phyloP scores from a whole-genome alignment of 2,888 invertebrate species.

The Eudasyphora cyanicolor region DNA sequence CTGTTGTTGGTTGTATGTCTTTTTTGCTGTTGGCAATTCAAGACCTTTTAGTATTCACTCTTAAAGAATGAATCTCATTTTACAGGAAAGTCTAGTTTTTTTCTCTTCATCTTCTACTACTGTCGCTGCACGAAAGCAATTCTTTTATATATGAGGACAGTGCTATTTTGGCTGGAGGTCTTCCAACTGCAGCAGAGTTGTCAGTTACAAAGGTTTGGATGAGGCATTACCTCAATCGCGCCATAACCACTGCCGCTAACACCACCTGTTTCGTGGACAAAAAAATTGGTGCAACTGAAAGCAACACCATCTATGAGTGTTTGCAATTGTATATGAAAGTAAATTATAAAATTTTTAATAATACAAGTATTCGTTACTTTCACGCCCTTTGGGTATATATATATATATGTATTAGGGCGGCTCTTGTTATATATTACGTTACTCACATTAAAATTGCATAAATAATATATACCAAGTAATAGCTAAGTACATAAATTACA shows the following conservation, averaged over 20 bases:
- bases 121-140: too few species aligned
- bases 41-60: slow-evolving; percentile 28
- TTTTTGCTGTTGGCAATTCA: slow-evolving; percentile 60
- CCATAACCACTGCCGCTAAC: not conserved
- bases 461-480: too few species aligned
- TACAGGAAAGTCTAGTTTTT: slow-evolving; percentile 17
- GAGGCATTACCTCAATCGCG: not conserved
- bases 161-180: slow-evolving; percentile 11
- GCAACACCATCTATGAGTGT: not conserved
- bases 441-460: too few species aligned
- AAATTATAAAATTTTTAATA: not conserved
- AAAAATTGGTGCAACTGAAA: not conserved
- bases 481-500: too few species aligned
- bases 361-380: not conserved
- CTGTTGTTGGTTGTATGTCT: slow-evolving; percentile 45
- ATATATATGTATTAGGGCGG: too few species aligned
- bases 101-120: not conserved
- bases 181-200: not conserved
- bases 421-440: too few species aligned
- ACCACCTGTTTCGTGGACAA: not conserved
- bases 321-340: not conserved
- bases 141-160: slow-evolving; percentile 8
- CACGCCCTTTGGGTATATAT: too few species aligned
- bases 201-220: not conserved
- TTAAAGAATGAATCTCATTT: slow-evolving; percentile 31